Evolutionary conservation across 2,113 vertebrate species (phyloP), one percentile per base, ranked within the genome.

Genomic region (Scytalopus superciliaris): DNA sequence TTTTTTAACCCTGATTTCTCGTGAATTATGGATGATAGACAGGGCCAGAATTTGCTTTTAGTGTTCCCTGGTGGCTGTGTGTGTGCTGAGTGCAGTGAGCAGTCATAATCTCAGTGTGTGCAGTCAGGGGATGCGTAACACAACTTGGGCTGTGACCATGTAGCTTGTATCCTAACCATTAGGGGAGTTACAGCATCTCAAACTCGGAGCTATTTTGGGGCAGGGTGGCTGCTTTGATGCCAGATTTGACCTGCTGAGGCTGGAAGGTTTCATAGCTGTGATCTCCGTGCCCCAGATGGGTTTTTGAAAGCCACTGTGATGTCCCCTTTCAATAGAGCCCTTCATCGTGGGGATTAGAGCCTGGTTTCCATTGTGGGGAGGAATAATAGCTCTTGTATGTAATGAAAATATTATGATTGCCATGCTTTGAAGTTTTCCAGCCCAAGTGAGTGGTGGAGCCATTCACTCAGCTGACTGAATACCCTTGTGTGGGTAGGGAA

Each of bases 11-110:
- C 98, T 98, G 98, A 96, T 98, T 99, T 98, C 97, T 97, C 76
- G 96, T 99, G 98, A 98, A 99, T 99, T 98, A 99, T 99, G 98
- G 93, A 99, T 98, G 98, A 98, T 95, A 88, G 96, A 98, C 98
- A 98, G 97, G 98, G 96, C 98, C 96, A 97, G 96, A 92, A 97
- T 98, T 98, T 98, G 98, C 98, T 98, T 98, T 98, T 98, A 98
- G 98, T 97, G 98, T 77, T 98, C 98, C 98, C 98, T 94, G 69
- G 98, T 95, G 98, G 81, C 81, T 72, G 33, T 37, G 73, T 91
- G 79, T 90, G 83, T 76, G 93, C 91, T 57, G 94, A 95, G 94
- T 93, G 73, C 96, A 42, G 95, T 95, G 95, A 97, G 97, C 97
- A 98, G 97, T 98, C 98, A 98, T 98, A 97, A 98, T 98, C 96